Conservation (phyloP, 2,113 vertebrate species). For the Glaucomys volans region DNA sequence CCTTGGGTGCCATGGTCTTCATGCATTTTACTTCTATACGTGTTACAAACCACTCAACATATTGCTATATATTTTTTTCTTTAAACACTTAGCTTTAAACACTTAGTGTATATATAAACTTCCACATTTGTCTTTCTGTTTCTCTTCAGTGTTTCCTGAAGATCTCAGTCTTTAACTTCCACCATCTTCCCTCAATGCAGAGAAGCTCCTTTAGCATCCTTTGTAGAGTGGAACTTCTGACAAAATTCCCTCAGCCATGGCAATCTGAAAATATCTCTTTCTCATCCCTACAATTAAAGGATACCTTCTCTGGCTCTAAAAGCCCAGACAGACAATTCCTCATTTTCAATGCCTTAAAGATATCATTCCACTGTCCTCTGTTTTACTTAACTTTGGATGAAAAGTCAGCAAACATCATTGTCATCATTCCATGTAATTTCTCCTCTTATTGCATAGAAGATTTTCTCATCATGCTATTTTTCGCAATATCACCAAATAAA, state of each 20-base stretch:
- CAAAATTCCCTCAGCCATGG: neutral
- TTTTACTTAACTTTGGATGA: neutral
- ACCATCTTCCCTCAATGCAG: neutral
- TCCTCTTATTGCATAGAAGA: neutral
- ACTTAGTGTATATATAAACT: too few species aligned
- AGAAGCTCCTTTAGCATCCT: neutral
- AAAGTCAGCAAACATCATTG: neutral
- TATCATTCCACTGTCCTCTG: neutral
- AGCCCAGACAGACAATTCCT: neutral
- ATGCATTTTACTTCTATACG: neutral
- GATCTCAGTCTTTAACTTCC: neutral
- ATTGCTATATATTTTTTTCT: neutral
- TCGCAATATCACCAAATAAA: neutral
- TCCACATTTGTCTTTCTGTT: neutral
- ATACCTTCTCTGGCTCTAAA: neutral
- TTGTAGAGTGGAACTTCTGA: neutral
- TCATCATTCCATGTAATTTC: neutral
- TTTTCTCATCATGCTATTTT: conserved; percentile 46
- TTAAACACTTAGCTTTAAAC: neutral
- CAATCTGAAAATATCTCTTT: neutral
- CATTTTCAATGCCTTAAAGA: neutral
- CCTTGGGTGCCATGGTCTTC: neutral
- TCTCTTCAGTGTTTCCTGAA: neutral
- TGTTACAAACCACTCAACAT: neutral
- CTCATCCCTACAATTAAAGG: neutral